Conservation (phyloP, 2,888 invertebrate species). For the Autographa gamma region DNA sequence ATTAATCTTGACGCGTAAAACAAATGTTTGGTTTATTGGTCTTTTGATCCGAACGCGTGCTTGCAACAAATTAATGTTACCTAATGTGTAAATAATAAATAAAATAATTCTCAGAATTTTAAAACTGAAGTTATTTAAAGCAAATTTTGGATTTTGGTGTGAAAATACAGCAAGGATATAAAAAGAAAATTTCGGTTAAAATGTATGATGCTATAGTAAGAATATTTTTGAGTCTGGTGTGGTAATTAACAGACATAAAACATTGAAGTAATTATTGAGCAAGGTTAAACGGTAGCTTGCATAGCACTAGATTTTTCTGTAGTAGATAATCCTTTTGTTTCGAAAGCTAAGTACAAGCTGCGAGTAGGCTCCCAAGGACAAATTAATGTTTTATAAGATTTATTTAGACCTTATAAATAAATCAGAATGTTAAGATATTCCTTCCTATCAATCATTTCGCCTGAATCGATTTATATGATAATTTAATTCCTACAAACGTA, state of each 20-base stretch:
- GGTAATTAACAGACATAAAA: background rate
- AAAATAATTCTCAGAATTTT: background rate
- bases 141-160: too few relatives aligned
- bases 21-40: constrained; percentile 1
- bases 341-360: too few relatives aligned
- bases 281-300: background rate
- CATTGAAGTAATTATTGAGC: background rate
- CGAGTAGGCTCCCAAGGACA: too few relatives aligned
- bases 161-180: too few relatives aligned
- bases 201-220: background rate
- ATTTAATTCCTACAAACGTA: background rate
- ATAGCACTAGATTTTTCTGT: background rate
- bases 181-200: background rate
- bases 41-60: background rate
- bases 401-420: background rate
- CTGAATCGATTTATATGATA: background rate
- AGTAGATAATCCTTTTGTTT: background rate
- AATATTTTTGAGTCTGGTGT: background rate
- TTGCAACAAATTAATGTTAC: background rate
- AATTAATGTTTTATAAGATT: background rate
- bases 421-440: background rate
- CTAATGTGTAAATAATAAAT: background rate
- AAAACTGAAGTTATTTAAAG: too few relatives aligned
- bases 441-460: background rate
- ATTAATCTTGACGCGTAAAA: background rate